phyloP scores from a whole-genome alignment of 2,888 invertebrate species.

The Flexamia atlantica region DNA sequence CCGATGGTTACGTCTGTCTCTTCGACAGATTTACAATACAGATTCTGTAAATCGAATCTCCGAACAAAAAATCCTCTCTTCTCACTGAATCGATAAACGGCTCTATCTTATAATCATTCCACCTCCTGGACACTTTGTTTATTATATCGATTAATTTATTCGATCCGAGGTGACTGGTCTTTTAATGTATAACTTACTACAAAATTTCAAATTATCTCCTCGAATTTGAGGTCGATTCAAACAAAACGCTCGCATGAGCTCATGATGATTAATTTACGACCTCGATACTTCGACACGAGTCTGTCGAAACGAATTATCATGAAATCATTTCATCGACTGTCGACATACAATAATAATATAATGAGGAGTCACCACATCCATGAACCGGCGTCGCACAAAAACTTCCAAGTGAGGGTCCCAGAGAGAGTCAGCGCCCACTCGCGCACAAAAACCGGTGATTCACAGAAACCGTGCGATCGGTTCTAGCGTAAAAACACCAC shows the following conservation, averaged over 20 bases:
- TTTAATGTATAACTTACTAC: no score
- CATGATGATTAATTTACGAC: not conserved
- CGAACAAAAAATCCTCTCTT: not conserved
- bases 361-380: constrained; percentile 17
- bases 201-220: no score
- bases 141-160: no score
- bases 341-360: constrained; percentile 1
- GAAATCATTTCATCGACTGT: not conserved
- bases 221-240: no score
- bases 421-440: constrained; percentile 29
- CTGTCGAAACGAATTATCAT: not conserved
- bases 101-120: not conserved
- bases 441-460: constrained; percentile 49
- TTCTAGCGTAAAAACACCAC: constrained; percentile 12
- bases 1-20: constrained; percentile 8
- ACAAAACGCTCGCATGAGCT: not conserved
- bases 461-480: constrained; percentile 32
- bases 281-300: not conserved
- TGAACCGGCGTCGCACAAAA: constrained; percentile 6
- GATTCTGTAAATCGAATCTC: not conserved
- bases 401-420: not conserved
- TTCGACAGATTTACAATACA: not conserved
- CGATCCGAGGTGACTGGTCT: no score
- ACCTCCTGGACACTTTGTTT: not conserved
- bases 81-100: not conserved